Evolutionary conservation across 2,113 vertebrate genomes (phyloP).

Genomic region (Cynocephalus volans): DNA sequence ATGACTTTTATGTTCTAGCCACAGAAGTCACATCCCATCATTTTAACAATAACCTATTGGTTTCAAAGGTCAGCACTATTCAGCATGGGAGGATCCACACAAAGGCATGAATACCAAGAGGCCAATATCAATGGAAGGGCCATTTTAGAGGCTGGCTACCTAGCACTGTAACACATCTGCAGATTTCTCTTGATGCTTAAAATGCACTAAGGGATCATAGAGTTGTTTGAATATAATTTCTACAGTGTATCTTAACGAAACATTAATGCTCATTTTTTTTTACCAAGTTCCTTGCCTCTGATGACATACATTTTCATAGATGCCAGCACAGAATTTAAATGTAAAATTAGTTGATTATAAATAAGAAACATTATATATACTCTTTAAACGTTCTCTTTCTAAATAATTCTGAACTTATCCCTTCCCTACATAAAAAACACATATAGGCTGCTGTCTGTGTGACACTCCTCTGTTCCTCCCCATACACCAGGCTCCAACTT

Average conservation of each 20-base stretch:
- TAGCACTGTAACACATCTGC: neutral
- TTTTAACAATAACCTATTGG: neutral
- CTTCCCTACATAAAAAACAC: neutral
- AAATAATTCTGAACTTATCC: neutral
- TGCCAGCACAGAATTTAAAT: conserved; percentile 24
- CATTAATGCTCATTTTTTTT: neutral
- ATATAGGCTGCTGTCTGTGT: neutral
- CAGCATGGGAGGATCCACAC: neutral
- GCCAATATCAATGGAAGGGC: neutral
- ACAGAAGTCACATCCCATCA: neutral
- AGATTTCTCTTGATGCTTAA: neutral
- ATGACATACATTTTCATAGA: neutral
- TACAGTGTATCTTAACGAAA: neutral
- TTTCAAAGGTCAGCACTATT: neutral
- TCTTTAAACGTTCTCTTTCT: neutral
- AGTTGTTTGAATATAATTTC: conserved; percentile 43
- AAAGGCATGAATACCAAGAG: neutral
- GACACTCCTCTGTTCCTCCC: neutral
- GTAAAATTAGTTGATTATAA: conserved; percentile 22
- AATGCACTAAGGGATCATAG: neutral
- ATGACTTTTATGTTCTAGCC: neutral
- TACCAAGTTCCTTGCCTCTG: conserved; percentile 15
- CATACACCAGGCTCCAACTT: neutral
- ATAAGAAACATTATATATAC: neutral
- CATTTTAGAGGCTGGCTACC: neutral